These are phyloP conservation scores for Linnaemya vulpina DNA, from an alignment of 2,888 invertebrate species.

Conservation along the genomic window DNA sequence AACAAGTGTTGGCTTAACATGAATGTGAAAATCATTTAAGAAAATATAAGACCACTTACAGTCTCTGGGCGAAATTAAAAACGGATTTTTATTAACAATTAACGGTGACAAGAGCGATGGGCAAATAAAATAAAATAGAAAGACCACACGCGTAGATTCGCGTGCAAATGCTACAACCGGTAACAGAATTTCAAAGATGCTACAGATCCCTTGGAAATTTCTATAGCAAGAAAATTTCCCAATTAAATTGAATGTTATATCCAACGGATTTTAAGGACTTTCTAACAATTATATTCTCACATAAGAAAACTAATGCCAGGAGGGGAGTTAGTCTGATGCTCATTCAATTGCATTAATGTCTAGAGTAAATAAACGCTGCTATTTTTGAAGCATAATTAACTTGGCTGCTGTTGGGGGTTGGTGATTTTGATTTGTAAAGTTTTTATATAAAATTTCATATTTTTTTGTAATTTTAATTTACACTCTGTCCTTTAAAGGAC, in stretches of 20 bases:
- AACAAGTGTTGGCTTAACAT: constrained; percentile 55
- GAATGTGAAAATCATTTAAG: constrained; percentile 18
- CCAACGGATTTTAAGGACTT: too few relatives aligned
- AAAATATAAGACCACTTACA: constrained; percentile 39
- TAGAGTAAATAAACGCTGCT: too few relatives aligned
- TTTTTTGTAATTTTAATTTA: too few relatives aligned
- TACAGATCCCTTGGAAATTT: background rate
- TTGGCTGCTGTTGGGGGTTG: too few relatives aligned
- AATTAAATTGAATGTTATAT: too few relatives aligned
- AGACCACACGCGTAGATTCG: constrained; percentile 48
- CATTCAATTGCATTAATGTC: background rate
- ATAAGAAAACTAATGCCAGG: too few relatives aligned
- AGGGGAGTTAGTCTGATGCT: too few relatives aligned
- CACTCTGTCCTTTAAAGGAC: too few relatives aligned
- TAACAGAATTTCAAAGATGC: background rate
- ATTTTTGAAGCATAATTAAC: too few relatives aligned
- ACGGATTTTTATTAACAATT: constrained; percentile 66
- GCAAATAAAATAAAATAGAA: constrained; percentile 48
- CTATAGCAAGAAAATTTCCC: background rate
- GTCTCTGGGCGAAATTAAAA: constrained; percentile 55
- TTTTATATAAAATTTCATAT: too few relatives aligned
- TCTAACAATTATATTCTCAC: too few relatives aligned
- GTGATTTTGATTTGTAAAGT: too few relatives aligned
- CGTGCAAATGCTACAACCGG: background rate
- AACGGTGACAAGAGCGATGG: constrained; percentile 56